Conservation (phyloP, 1,140 invertebrate genomes). For the Meloidogyne floridensis region DNA sequence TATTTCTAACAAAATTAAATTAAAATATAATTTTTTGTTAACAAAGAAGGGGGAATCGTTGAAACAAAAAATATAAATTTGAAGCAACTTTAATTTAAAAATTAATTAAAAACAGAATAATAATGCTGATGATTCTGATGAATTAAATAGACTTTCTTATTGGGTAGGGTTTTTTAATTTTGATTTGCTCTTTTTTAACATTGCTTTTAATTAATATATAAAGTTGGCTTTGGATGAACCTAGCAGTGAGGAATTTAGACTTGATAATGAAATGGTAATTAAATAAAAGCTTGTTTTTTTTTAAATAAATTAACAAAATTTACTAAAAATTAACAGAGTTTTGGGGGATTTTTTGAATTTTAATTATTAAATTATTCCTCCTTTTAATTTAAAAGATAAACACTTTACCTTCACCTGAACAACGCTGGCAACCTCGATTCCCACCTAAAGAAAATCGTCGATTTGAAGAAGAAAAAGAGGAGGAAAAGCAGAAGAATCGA, state of each 20-base stretch:
- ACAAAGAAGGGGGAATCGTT: too few species aligned
- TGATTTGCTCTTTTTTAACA: not conserved
- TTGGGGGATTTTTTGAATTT: not conserved
- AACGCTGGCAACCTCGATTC: not conserved
- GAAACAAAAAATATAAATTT: too few species aligned
- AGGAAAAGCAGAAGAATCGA: conserved; percentile 2
- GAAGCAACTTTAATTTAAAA: too few species aligned
- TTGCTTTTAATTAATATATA: not conserved
- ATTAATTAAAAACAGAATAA: not conserved
- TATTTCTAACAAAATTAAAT: too few species aligned
- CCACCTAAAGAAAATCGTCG: conserved; percentile 3
- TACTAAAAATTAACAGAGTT: too few species aligned
- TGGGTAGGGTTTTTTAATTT: conserved; percentile 18
- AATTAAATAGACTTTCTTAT: conserved; percentile 25
- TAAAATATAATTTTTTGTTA: too few species aligned
- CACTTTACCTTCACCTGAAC: not conserved
- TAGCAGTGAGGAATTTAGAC: not conserved
- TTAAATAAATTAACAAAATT: not conserved
- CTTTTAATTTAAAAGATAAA: not conserved
- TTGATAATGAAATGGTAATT: not conserved
- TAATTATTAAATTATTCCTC: not conserved
- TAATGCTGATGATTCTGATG: conserved; percentile 2
- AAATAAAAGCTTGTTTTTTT: not conserved
- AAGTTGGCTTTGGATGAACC: conserved; percentile 31
- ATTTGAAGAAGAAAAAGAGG: not conserved